Conservation (phyloP, 2,888 invertebrate species). For the Pseudolycoriella hygida region DNA sequence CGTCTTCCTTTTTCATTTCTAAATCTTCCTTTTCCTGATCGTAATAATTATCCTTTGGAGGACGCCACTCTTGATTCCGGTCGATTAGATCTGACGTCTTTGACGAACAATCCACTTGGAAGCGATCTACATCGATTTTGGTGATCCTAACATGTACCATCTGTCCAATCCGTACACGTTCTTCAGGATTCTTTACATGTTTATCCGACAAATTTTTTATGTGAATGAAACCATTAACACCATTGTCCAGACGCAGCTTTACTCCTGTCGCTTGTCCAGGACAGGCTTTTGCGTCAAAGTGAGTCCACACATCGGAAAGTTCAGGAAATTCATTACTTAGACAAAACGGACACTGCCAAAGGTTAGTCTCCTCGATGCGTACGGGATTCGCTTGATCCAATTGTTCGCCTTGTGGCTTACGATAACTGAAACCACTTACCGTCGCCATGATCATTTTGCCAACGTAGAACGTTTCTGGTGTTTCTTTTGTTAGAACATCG, state of each 20-base stretch:
- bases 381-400: constrained; percentile 92
- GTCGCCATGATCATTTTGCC: constrained; percentile 70
- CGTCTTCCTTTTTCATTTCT: constrained; percentile 60
- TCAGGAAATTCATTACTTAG: constrained; percentile 91
- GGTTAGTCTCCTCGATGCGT: constrained; percentile 79
- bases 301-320: constrained; percentile 94
- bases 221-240: constrained; percentile 80
- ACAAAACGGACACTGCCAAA: constrained; percentile 98
- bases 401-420: constrained; percentile 83
- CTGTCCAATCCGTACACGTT: constrained; percentile 64
- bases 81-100: constrained; percentile 84
- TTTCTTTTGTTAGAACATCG: constrained; percentile 90
- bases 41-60: constrained; percentile 76
- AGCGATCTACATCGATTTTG: constrained; percentile 92
- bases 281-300: constrained; percentile 90
- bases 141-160: constrained; percentile 74
- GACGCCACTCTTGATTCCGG: constrained; percentile 82
- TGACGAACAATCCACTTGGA: constrained; percentile 83
- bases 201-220: constrained; percentile 88
- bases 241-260: constrained; percentile 77
- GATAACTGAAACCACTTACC: constrained; percentile 66
- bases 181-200: constrained; percentile 77
- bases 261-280: constrained; percentile 93
- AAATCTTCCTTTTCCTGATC: constrained; percentile 71
- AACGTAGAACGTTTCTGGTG: constrained; percentile 82